Percentiles rank a stretch among this genome's conserved stretches.
These are phyloP conservation scores for Smutsia temminckii DNA, from an alignment of 2,797 vertebrate genomes.

Conservation along the genomic window DNA sequence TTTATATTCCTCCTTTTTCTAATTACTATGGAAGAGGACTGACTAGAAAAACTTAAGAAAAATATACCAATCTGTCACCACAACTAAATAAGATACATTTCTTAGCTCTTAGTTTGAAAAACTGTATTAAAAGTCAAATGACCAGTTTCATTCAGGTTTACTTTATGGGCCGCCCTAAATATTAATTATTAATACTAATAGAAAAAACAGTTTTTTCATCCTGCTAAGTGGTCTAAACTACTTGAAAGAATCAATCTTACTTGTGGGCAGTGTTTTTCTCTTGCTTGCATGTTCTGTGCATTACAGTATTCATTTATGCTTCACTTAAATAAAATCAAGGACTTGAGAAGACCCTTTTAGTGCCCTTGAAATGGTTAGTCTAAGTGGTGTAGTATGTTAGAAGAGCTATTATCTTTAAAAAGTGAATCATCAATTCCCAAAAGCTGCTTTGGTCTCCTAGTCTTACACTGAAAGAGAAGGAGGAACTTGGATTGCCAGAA, in stretches of 20 bases:
- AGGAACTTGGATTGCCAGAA: neutral
- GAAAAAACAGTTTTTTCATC: constrained; percentile 48
- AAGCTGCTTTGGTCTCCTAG: neutral
- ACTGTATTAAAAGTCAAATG: constrained; percentile 20
- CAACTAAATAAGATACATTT: neutral
- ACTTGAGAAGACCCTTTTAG: constrained; percentile 54
- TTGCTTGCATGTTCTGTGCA: neutral
- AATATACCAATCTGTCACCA: neutral
- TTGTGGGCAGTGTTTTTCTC: constrained; percentile 4
- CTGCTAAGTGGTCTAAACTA: constrained; percentile 58
- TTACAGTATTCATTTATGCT: constrained; percentile 39
- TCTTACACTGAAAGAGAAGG: constrained; percentile 2
- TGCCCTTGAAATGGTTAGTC: neutral
- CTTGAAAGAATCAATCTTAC: constrained; percentile 56
- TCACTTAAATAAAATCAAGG: constrained; percentile 48
- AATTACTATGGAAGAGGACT: neutral
- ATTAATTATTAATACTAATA: constrained; percentile 74
- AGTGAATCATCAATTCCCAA: constrained; percentile 43
- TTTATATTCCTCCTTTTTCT: neutral
- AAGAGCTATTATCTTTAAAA: constrained; percentile 61
- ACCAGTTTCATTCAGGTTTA: neutral
- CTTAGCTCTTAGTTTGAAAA: constrained; percentile 29
- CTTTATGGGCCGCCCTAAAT: neutral
- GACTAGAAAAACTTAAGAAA: constrained; percentile 2
- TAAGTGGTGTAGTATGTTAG: constrained; percentile 50